phyloP scores from a whole-genome alignment of 2,888 invertebrate species.

The Heliothis peltigera region DNA sequence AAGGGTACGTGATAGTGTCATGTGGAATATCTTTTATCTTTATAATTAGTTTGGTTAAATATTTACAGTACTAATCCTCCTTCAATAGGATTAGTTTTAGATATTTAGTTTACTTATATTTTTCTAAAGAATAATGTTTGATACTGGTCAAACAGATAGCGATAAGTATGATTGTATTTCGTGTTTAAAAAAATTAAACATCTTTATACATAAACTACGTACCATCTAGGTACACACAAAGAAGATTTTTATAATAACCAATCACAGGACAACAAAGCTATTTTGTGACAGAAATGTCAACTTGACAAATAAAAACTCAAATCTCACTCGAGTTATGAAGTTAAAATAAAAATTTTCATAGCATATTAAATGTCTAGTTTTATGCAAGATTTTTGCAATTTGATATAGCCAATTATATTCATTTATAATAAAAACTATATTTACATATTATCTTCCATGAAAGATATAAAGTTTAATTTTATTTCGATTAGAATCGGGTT shows the following conservation, averaged over 20 bases:
- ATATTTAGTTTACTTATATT: background rate
- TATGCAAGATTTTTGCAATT: no score
- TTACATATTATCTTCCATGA: background rate
- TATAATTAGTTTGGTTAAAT: conserved; percentile 17
- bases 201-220: no score
- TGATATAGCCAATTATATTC: background rate
- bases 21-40: conserved; percentile 10
- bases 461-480: conserved; percentile 7
- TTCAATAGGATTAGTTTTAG: background rate
- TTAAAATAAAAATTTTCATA: no score
- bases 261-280: no score
- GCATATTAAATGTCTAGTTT: no score
- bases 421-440: background rate
- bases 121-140: background rate
- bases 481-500: conserved; percentile 17
- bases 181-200: no score
- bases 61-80: background rate
- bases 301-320: no score
- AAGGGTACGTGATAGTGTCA: conserved; percentile 43
- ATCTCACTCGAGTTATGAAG: no score
- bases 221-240: no score
- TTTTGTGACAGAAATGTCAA: no score
- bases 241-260: no score
- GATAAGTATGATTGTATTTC: no score
- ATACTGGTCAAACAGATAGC: background rate